Evolutionary conservation across 2,113 vertebrate species (phyloP).

Genomic region (Aegotheles bennettii): DNA sequence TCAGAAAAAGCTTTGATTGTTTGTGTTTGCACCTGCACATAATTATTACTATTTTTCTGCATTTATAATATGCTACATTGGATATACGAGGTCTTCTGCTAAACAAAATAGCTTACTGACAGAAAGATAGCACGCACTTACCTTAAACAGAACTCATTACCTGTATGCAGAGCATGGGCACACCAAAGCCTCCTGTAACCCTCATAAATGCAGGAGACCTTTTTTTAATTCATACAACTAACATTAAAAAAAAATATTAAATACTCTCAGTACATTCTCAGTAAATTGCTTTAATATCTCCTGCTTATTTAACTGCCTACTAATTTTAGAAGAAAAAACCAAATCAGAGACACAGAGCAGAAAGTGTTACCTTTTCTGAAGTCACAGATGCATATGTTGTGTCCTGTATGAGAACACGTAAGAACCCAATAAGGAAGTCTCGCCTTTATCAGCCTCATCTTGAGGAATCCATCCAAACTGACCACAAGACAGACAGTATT

Average conservation of each 20-base stretch:
- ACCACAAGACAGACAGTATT: background rate
- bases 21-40: background rate
- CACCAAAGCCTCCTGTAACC: background rate
- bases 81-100: background rate
- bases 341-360: rapidly evolving
- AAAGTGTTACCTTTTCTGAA: background rate
- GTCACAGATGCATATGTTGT: background rate
- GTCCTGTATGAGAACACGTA: rapidly evolving
- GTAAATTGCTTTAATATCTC: background rate
- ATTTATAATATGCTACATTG: background rate
- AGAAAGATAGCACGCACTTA: background rate
- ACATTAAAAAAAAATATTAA: background rate
- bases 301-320: background rate
- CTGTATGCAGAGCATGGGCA: rapidly evolving
- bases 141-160: background rate
- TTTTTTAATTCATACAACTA: background rate
- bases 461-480: background rate
- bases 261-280: background rate
- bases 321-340: background rate
- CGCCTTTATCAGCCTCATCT: background rate
- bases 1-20: background rate
- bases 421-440: background rate
- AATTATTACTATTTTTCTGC: background rate
- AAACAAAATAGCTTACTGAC: background rate
- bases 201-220: background rate